phyloP scores from a whole-genome alignment of 2,797 vertebrate species.

The Calcarius lapponicus region DNA sequence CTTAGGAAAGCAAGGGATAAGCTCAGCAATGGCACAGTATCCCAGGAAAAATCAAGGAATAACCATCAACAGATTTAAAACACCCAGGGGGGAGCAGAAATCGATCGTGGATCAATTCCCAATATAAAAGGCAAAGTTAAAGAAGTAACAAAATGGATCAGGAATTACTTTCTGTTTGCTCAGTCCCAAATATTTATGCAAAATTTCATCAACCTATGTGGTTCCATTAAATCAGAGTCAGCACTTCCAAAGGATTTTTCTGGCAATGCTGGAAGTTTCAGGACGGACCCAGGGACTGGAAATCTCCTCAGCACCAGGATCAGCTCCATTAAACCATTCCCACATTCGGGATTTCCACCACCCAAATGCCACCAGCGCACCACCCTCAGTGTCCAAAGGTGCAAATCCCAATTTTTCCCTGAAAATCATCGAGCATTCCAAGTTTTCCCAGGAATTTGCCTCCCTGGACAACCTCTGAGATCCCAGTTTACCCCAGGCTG shows the following conservation, averaged over 20 bases:
- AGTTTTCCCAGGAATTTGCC: neutral
- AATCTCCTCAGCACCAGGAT: neutral
- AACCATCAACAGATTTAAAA: neutral
- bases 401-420: neutral
- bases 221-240: fast-evolving
- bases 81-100: neutral
- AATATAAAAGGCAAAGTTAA: neutral
- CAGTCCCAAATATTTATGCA: neutral
- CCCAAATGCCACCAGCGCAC: neutral
- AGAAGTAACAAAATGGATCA: neutral
- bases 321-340: neutral
- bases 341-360: neutral
- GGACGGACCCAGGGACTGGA: neutral
- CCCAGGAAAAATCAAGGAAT: neutral
- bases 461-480: neutral
- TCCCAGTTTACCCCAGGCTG: neutral
- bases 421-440: neutral
- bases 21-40: neutral
- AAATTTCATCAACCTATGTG: neutral
- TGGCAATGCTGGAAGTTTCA: neutral
- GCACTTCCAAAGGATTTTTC: neutral
- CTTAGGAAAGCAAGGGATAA: neutral
- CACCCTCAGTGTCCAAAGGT: fast-evolving
- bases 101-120: neutral
- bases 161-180: neutral